These are phyloP conservation scores for Megaceryle maxima DNA, from an alignment of 2,113 vertebrate species.

Conservation along the genomic window DNA sequence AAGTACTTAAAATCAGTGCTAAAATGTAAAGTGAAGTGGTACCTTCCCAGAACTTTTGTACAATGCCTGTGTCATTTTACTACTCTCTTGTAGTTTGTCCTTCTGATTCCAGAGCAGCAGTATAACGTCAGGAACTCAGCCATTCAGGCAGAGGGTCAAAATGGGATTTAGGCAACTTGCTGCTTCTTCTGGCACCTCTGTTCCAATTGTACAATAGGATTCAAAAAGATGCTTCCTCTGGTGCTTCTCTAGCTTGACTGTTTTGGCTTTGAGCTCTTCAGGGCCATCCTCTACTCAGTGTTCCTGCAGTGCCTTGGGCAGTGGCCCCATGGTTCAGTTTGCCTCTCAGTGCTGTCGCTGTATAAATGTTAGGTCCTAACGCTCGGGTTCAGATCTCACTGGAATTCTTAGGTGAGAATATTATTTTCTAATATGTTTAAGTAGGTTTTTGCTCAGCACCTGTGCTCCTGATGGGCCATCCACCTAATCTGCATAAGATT, in stretches of 20 bases:
- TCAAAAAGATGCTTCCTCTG: not conserved
- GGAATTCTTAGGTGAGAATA: not conserved
- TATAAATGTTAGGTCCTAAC: not conserved
- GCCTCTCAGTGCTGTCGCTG: not conserved
- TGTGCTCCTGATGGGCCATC: not conserved
- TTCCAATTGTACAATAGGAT: not conserved
- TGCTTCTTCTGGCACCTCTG: not conserved
- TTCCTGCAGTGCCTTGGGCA: not conserved
- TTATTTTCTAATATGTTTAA: not conserved
- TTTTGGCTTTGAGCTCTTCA: not conserved
- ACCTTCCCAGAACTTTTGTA: not conserved
- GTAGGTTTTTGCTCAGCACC: not conserved
- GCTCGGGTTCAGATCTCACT: not conserved
- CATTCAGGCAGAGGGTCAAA: not conserved
- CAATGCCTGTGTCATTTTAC: not conserved
- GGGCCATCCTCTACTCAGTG: not conserved
- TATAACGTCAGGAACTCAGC: not conserved
- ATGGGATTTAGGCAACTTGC: not conserved
- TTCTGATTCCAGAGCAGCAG: not conserved
- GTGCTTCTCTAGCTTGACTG: not conserved
- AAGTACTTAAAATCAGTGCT: not conserved
- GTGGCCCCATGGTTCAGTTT: not conserved
- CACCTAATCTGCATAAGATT: not conserved
- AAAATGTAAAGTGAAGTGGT: not conserved
- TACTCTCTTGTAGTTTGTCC: not conserved